Evolutionary conservation across 2,113 vertebrate genomes (phyloP).

Genomic region (Eidolon helvum): DNA sequence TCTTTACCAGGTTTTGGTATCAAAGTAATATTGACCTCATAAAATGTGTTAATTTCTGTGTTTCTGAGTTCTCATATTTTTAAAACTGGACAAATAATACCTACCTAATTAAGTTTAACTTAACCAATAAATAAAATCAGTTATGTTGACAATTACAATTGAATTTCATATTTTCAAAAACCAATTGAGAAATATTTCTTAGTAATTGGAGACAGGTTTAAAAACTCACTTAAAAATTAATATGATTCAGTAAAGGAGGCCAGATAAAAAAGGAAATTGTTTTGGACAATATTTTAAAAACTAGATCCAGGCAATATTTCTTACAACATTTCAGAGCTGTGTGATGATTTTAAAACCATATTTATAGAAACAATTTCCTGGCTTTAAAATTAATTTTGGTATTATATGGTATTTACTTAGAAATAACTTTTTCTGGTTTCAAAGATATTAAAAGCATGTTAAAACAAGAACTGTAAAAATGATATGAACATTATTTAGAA

Average conservation of each 20-base stretch:
- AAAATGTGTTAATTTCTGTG: neutral
- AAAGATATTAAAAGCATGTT: neutral
- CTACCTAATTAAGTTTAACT: slow-evolving; percentile 10
- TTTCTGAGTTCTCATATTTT: slow-evolving; percentile 22
- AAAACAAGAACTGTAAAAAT: slow-evolving; percentile 32
- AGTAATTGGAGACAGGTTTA: slow-evolving; percentile 47
- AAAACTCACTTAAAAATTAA: slow-evolving; percentile 33
- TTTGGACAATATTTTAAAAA: slow-evolving; percentile 32
- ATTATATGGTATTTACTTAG: neutral
- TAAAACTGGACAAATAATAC: slow-evolving; percentile 8
- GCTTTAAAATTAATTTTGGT: slow-evolving; percentile 63
- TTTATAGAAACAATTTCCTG: slow-evolving; percentile 57
- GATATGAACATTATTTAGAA: neutral
- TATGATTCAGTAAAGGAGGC: slow-evolving; percentile 37
- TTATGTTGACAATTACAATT: slow-evolving; percentile 45
- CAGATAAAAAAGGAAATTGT: slow-evolving; percentile 43
- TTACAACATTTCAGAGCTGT: slow-evolving; percentile 44
- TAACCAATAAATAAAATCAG: slow-evolving; percentile 58
- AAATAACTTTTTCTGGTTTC: slow-evolving; percentile 33
- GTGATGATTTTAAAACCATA: slow-evolving; percentile 45
- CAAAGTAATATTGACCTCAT: too few species aligned
- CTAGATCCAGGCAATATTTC: slow-evolving; percentile 40
- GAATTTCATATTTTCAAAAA: slow-evolving; percentile 44
- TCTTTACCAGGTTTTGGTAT: too few species aligned
- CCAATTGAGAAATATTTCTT: slow-evolving; percentile 24